Conservation (phyloP, 2,888 invertebrate species). For the Oxyscelio sp. region DNA sequence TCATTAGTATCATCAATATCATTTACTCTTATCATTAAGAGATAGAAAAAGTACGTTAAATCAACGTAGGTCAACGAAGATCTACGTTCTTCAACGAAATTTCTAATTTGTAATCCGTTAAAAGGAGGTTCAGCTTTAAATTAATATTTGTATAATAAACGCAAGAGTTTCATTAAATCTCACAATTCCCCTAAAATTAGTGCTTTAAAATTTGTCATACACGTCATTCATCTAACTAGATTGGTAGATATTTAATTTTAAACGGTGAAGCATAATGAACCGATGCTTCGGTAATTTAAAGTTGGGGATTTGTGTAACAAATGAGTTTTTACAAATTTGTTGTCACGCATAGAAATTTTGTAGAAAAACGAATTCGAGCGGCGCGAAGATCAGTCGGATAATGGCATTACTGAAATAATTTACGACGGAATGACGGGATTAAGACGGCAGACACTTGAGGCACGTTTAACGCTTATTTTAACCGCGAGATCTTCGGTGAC, state of each 20-base stretch:
- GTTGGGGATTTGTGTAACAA: constrained; percentile 50
- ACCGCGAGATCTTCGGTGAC: constrained; percentile 69
- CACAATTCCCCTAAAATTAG: no score
- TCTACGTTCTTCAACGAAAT: no score
- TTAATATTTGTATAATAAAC: no score
- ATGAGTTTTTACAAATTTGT: constrained; percentile 56
- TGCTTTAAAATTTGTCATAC: no score
- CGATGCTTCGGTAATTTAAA: background rate
- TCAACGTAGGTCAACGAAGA: no score
- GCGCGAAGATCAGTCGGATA: constrained; percentile 68
- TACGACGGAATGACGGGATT: constrained; percentile 73
- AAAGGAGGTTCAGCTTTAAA: no score
- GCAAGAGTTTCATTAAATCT: no score
- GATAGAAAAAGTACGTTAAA: no score
- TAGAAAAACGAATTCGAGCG: constrained; percentile 48
- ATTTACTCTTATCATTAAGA: background rate
- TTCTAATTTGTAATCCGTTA: no score
- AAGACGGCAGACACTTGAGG: constrained; percentile 68
- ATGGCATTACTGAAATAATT: constrained; percentile 74
- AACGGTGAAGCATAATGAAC: constrained; percentile 30
- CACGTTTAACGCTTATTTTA: constrained; percentile 75
- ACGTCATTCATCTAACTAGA: constrained; percentile 11
- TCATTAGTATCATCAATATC: background rate
- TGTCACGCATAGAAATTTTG: constrained; percentile 37
- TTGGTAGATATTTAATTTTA: constrained; percentile 3